Conservation (phyloP, 2,797 vertebrate species). For the Eidolon dupreanum region DNA sequence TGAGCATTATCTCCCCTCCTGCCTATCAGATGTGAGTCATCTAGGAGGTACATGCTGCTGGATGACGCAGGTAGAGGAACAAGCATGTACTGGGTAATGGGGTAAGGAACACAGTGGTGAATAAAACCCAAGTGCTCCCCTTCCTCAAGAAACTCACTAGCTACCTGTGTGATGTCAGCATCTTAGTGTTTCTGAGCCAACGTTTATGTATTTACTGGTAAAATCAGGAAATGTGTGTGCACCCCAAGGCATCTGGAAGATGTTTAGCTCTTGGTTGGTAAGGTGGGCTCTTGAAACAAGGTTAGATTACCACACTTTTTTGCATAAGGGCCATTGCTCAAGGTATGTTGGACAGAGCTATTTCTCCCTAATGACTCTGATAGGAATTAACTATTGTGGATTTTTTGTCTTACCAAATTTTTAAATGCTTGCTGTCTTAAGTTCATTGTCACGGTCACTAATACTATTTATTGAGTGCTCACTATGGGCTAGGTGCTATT, state of each 20-base stretch:
- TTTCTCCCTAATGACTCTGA: neutral
- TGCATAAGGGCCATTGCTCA: neutral
- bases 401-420: neutral
- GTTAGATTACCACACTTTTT: neutral
- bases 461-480: neutral
- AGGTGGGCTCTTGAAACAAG: neutral
- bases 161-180: neutral
- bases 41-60: neutral
- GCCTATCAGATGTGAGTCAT: neutral
- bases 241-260: neutral
- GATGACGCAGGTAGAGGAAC: neutral
- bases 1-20: neutral
- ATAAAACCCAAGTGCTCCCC: neutral
- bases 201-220: neutral
- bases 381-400: neutral
- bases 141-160: neutral
- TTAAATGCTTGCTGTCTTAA: neutral
- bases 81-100: rapidly evolving
- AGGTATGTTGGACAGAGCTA: neutral
- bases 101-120: neutral
- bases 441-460: neutral
- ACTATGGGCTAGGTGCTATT: neutral
- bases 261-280: neutral
- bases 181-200: neutral
- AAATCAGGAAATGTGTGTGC: neutral